Percentiles rank a stretch among this genome's conserved stretches.
phyloP scores from a whole-genome alignment of 1,140 invertebrate species.

The Neodiprion pinetum region DNA sequence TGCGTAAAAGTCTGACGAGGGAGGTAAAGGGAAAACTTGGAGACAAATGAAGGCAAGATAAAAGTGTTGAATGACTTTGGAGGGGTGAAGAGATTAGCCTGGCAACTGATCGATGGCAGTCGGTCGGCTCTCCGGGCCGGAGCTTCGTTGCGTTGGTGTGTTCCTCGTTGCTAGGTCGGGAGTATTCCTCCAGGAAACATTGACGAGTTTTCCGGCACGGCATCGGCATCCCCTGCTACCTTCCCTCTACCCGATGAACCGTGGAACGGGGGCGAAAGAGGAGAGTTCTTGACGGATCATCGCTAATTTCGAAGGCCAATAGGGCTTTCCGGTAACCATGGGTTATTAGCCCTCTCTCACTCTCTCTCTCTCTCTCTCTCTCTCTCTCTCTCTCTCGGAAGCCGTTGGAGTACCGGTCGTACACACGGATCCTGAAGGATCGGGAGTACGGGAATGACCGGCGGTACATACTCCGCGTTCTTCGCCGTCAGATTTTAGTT shows the following conservation, averaged over 20 bases:
- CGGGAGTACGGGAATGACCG: not conserved
- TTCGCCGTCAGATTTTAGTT: not conserved
- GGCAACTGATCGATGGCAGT: conserved; percentile 14
- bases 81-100: conserved; percentile 27
- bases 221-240: not conserved
- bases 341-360: not conserved
- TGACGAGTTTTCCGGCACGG: not conserved
- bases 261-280: too few species aligned
- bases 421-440: not conserved
- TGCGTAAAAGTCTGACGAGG: conserved; percentile 6
- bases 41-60: conserved; percentile 8
- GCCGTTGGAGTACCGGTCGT: not conserved
- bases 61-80: conserved; percentile 27
- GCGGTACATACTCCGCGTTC: not conserved
- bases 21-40: conserved; percentile 5
- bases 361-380: not conserved
- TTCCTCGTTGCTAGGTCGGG: not conserved
- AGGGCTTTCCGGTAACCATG: conserved; percentile 8
- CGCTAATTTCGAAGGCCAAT: conserved; percentile 14
- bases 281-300: conserved; percentile 9
- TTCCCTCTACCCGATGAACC: not conserved
- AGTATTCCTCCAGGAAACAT: too few species aligned
- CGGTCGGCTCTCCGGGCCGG: not conserved
- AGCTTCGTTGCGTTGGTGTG: not conserved
- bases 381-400: not conserved